Evolutionary conservation across 2,797 vertebrate genomes (phyloP), one percentile per base, ranked within the genome.

Genomic region (Phrynocephalus guinanensis): DNA sequence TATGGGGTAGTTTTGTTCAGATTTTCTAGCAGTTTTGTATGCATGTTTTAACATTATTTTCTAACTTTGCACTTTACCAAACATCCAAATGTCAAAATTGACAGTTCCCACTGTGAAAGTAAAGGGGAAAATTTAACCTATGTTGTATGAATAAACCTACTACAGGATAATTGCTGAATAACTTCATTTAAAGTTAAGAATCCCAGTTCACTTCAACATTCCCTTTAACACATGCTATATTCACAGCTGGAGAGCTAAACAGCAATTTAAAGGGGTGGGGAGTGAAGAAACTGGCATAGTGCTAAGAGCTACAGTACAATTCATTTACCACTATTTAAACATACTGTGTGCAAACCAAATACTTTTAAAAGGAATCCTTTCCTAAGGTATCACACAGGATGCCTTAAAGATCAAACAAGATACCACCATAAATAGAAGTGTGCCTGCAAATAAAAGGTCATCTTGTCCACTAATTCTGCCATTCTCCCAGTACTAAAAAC

Each of bases 41-140:
- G 52, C 13, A 13, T 56, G 9, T 94, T 90, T 91, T 85, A 75
- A 85, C 38, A 48, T 85, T 93, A 68, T 88, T 1, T 33, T 77
- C 72, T 33, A 89, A 16, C 75, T 90, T 90, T 13, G 28, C 26
- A 76, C 67, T 68, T 0, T n/a, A 56, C 0, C 3, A 0, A 0
- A 79, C 30, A 92, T 52, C 60, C 88, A 92, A 87, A 83, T 0
- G 1, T 56, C 85, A 93, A 85, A 84, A 82, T 76, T 28, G 73
- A 92, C 28, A 91, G 70, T 63, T 87, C 22, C 2, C 38, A 79
- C 87, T 72, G 50, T 88, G 90, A 91, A 79, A 0, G 0, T 0
- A 67, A 26, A 87, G 18, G 82, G 1, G 24, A 91, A 85, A 52
- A 67, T 85, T 85, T 88, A 90, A 81, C 76, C 50, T 2, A 30